Evolutionary conservation across 2,888 invertebrate species (phyloP).

Genomic region (Octodonta nipae): DNA sequence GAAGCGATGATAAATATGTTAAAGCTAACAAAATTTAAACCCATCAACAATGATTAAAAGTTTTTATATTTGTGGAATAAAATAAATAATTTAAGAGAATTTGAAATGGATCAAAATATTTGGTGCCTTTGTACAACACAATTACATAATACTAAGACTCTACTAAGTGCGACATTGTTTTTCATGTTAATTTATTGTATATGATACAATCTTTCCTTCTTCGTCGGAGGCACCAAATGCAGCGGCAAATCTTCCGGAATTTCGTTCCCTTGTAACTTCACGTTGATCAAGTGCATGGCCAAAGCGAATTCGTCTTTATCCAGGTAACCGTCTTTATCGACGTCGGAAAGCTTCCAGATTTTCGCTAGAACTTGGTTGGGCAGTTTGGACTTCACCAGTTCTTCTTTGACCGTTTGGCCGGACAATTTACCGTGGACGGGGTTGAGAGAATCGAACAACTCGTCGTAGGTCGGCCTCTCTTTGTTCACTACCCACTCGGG

Average conservation of each 20-base stretch:
- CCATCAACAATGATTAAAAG: too few relatives aligned
- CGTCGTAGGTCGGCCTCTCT: conserved; percentile 73
- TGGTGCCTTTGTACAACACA: too few relatives aligned
- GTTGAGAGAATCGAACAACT: conserved; percentile 60
- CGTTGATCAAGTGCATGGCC: conserved; percentile 86
- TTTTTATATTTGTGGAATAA: too few relatives aligned
- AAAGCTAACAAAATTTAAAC: too few relatives aligned
- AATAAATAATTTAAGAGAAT: too few relatives aligned
- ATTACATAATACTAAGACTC: too few relatives aligned
- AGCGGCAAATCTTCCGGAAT: conserved; percentile 72
- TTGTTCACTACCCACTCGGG: conserved; percentile 92
- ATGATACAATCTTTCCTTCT: conserved; percentile 40
- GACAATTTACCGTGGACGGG: conserved; percentile 88
- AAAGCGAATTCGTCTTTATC: conserved; percentile 93
- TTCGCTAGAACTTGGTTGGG: conserved; percentile 91
- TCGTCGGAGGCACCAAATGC: conserved; percentile 79
- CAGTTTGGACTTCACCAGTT: conserved; percentile 93
- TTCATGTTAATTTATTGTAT: too few relatives aligned
- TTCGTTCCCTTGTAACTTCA: conserved; percentile 82
- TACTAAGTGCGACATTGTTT: too few relatives aligned
- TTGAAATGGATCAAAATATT: too few relatives aligned
- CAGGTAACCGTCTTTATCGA: conserved; percentile 85
- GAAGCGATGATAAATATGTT: too few relatives aligned
- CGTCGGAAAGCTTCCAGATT: conserved; percentile 94
- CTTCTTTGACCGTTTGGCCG: conserved; percentile 77